These are phyloP conservation scores for Brachylomia viminalis DNA, from an alignment of 2,888 invertebrate genomes.

Conservation along the genomic window DNA sequence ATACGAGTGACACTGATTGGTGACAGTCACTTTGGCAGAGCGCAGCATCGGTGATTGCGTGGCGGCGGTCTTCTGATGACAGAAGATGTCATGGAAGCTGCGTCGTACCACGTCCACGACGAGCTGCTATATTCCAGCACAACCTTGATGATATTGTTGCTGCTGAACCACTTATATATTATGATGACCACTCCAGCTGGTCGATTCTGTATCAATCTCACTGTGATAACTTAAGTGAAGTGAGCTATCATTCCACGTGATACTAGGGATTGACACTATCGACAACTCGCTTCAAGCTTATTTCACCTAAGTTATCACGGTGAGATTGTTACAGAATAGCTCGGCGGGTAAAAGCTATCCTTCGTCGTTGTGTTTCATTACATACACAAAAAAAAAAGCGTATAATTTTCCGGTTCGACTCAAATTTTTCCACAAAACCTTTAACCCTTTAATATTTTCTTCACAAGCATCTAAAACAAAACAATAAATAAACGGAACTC, in stretches of 20 bases:
- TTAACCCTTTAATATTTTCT: not conserved
- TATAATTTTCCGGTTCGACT: not conserved
- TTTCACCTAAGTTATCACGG: too few species aligned
- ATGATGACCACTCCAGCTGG: too few species aligned
- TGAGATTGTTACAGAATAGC: too few species aligned
- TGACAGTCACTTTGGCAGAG: not conserved
- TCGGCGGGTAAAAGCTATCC: not conserved
- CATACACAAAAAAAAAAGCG: not conserved
- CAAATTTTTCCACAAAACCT: too few species aligned
- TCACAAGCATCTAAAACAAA: not conserved
- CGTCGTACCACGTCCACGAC: not conserved
- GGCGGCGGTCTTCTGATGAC: not conserved
- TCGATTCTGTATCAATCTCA: too few species aligned
- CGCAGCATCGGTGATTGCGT: not conserved
- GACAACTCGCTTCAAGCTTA: too few species aligned
- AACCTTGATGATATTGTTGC: not conserved
- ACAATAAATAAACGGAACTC: slow-evolving; percentile 27
- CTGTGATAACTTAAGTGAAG: too few species aligned
- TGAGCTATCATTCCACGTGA: too few species aligned
- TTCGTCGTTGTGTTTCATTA: not conserved
- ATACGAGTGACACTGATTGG: not conserved
- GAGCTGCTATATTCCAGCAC: not conserved
- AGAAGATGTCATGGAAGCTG: too few species aligned
- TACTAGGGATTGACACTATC: too few species aligned
- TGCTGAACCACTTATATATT: not conserved